These are phyloP conservation scores for Monodelphis domestica DNA, from an alignment of 2,797 vertebrate genomes.

Conservation along the genomic window DNA sequence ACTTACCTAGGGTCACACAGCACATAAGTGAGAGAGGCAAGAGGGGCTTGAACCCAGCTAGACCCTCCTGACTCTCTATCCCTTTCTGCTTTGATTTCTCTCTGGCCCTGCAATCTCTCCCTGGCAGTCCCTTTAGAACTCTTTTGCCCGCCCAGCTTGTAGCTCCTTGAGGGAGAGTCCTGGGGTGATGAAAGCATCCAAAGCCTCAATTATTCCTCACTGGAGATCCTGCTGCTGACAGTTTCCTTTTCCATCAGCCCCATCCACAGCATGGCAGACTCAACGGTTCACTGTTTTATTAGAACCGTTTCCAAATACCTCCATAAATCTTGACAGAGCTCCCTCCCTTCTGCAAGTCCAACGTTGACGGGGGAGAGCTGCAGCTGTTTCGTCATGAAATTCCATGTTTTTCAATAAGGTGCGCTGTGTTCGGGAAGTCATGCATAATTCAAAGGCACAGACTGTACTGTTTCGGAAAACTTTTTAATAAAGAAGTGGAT, in stretches of 20 bases:
- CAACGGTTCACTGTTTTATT: constrained; percentile 67
- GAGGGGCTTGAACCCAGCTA: neutral
- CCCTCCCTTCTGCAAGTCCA: constrained; percentile 62
- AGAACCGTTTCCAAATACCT: constrained; percentile 72
- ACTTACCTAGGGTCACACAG: neutral
- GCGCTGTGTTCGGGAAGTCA: constrained; percentile 72
- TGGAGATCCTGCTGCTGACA: neutral
- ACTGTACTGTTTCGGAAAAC: constrained; percentile 77
- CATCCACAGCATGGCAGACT: constrained; percentile 69
- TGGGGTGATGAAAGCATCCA: neutral
- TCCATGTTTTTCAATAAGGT: constrained; percentile 79
- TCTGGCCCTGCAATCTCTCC: neutral
- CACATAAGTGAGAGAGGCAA: rapidly evolving
- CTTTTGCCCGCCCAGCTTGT: too few species aligned
- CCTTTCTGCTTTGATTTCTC: neutral
- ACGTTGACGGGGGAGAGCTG: constrained; percentile 43
- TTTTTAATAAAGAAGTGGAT: constrained; percentile 83
- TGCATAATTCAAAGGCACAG: constrained; percentile 80
- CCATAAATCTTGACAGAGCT: constrained; percentile 72
- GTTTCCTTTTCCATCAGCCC: constrained; percentile 65
- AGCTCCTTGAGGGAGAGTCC: neutral
- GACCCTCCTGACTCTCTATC: too few species aligned
- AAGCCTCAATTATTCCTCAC: constrained; percentile 5
- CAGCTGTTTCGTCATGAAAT: constrained; percentile 65
- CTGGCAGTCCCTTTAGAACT: neutral